A percentile compares a stretch with the other conserved stretches of the same genome.
Evolutionary conservation across 2,113 vertebrate genomes (phyloP).

Genomic region (zebrafish (Danio rerio)): DNA sequence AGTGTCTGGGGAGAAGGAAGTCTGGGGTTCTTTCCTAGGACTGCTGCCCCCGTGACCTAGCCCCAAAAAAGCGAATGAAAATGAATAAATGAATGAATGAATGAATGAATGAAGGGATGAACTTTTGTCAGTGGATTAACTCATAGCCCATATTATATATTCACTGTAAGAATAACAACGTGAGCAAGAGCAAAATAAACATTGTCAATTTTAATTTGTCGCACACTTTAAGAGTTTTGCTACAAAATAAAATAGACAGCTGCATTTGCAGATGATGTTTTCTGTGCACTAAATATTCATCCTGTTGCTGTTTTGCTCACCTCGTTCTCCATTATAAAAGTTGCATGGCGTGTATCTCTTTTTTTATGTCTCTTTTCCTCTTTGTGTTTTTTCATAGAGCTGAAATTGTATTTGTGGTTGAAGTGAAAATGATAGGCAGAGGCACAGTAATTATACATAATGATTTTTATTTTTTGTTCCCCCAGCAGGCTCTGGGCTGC

Average conservation of each 20-base stretch:
- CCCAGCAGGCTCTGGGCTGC: slow-evolving; percentile 36
- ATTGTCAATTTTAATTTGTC: no score
- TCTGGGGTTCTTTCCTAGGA: no score
- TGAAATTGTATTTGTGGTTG: slow-evolving; percentile 52
- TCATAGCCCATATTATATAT: no score
- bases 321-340: neutral
- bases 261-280: neutral
- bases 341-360: neutral
- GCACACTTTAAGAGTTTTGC: neutral
- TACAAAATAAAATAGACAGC: neutral
- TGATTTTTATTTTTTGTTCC: slow-evolving; percentile 28
- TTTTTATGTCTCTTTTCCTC: slow-evolving; percentile 20
- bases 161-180: no score
- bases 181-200: no score
- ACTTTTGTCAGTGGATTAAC: no score
- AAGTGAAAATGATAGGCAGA: slow-evolving; percentile 46
- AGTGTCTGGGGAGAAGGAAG: no score
- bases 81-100: no score
- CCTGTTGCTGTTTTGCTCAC: neutral
- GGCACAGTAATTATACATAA: slow-evolving; percentile 57
- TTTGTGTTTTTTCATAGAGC: slow-evolving; percentile 43
- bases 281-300: neutral
- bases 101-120: no score
- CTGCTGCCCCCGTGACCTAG: no score
- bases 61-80: no score